Conservation (phyloP, 2,113 vertebrate species). For the Corvus moneduloides region DNA sequence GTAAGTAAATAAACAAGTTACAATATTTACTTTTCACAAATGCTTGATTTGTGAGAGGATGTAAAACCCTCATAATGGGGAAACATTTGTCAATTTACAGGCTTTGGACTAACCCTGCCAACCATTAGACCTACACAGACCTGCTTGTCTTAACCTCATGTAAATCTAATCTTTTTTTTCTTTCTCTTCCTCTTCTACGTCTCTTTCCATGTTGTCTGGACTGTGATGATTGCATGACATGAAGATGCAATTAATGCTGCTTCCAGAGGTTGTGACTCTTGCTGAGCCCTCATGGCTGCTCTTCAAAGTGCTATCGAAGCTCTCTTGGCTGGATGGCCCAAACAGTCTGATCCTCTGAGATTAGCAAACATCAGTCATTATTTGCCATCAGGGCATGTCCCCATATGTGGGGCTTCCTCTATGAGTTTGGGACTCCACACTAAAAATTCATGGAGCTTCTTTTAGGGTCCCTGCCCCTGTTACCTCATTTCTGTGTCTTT, state of each 20-base stretch:
- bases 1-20: not conserved
- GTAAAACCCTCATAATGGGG: not conserved
- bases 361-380: not conserved
- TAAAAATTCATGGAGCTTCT: not conserved
- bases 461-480: not conserved
- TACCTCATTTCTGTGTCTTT: not conserved
- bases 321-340: not conserved
- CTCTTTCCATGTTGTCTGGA: not conserved
- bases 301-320: not conserved
- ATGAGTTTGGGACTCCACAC: not conserved
- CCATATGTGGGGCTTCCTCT: not conserved
- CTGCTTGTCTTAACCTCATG: not conserved
- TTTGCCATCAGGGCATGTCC: not conserved
- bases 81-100: not conserved
- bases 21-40: not conserved
- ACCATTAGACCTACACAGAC: not conserved
- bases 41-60: not conserved
- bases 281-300: not conserved
- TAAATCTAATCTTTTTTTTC: not conserved
- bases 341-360: not conserved
- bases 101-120: not conserved
- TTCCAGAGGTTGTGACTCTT: not conserved
- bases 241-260: not conserved
- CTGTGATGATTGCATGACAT: not conserved
- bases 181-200: not conserved